These are phyloP conservation scores for Antrozous pallidus DNA, from an alignment of 2,797 vertebrate genomes.

Conservation along the genomic window DNA sequence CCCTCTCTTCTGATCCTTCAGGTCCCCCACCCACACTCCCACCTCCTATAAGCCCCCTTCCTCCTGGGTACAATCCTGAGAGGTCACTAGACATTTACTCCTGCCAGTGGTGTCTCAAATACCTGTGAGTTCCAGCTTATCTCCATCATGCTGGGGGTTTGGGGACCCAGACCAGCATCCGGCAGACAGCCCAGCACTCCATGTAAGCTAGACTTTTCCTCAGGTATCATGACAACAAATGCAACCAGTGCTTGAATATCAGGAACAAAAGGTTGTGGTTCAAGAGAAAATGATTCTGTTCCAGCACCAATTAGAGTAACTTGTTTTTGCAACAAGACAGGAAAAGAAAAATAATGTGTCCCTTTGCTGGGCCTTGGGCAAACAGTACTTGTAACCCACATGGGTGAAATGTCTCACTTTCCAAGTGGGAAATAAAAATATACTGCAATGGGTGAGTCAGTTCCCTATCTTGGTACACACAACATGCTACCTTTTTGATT, in stretches of 20 bases:
- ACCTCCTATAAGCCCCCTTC: rapidly evolving
- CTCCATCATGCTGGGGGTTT: not conserved
- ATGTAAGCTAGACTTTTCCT: not conserved
- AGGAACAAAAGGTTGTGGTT: not conserved
- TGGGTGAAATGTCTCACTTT: not conserved
- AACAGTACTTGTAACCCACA: not conserved
- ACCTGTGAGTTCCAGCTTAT: not conserved
- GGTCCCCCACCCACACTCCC: not conserved
- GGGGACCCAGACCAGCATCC: not conserved
- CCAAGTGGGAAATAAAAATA: not conserved
- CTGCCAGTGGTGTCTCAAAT: rapidly evolving
- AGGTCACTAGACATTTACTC: not conserved
- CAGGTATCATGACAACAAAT: not conserved
- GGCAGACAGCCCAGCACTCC: not conserved
- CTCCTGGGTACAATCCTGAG: rapidly evolving
- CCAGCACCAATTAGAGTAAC: not conserved
- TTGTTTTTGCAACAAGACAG: not conserved
- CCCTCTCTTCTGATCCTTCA: not conserved
- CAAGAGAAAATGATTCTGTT: not conserved
- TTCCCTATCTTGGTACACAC: not conserved
- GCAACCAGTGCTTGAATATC: too few species aligned
- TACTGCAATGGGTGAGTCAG: too few species aligned
- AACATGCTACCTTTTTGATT: not conserved
- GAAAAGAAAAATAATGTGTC: too few species aligned
- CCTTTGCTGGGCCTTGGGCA: not conserved